Base-by-base conservation (phyloP, 2,113 vertebrate genomes). In the Neofelis nebulosa region DNA sequence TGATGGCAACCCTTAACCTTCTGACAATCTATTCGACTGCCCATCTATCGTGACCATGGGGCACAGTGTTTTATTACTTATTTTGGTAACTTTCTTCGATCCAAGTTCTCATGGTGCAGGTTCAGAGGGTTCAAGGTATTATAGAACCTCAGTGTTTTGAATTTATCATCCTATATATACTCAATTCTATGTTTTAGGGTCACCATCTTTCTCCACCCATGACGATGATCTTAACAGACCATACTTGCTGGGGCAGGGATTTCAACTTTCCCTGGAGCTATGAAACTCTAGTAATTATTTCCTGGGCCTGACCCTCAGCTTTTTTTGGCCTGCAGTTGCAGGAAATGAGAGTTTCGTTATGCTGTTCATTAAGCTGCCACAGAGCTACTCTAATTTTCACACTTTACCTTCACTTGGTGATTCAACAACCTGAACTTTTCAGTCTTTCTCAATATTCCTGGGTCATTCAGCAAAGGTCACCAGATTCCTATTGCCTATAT, bases 361-460 rank as follows among this genome's bases (percentile, higher is more conserved):
- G 4, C 10, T 94, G 8, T 94, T 74, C 55, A 81, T 57, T 92
- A 38, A 68, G 4, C 10, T 94, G 16, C 55, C 29, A 33, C 16
- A 61, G 10, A 84, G 10, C 3, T 55, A 13, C 23, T 93, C 12
- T 94, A 21, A 86, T 48, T 81, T 69, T 80, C 76, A 95, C 12
- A 78, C 15, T 90, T 82, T 48, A 61, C 41, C 31, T 94, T 95
- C 27, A 52, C 6, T 94, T 78, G 57, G 50, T 92, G 38, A 73
- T 92, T 95, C 45, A 92, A 82, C 7, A 71, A 74, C 27, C 36
- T 89, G 41, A 93, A 12, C 11, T 69, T 92, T 95, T 94, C 27
- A 69, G 15, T 76, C 29, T 92, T 94, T 94, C 31, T 71, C 23
- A 92, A 16, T 41, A 73, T 12, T 63, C 10, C 7, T 29, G 48